These are phyloP conservation scores for Charaxes varanes DNA, from an alignment of 1,140 invertebrate species.

Conservation along the genomic window DNA sequence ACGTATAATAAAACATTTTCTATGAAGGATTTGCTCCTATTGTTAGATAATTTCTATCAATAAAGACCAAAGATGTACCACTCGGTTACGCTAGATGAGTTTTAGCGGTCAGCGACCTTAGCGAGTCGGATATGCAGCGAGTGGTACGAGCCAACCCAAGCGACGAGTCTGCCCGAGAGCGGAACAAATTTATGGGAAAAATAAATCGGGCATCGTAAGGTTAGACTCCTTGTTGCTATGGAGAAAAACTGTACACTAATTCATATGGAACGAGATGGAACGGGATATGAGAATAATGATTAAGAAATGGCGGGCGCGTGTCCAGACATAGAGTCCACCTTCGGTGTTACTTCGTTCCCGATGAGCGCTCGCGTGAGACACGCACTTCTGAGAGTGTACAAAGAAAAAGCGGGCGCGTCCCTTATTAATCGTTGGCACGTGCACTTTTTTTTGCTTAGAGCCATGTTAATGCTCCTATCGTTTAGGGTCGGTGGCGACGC, in stretches of 20 bases:
- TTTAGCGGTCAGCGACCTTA: slow-evolving; percentile 60
- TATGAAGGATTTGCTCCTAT: neutral
- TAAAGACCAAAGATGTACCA: slow-evolving; percentile 21
- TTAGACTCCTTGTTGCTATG: slow-evolving; percentile 12
- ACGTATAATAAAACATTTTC: too few relatives aligned
- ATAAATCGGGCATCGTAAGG: slow-evolving; percentile 23
- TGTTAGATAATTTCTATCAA: slow-evolving; percentile 12
- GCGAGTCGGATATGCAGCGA: slow-evolving; percentile 49
- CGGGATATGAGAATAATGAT: slow-evolving; percentile 36
- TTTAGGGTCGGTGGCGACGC: slow-evolving; percentile 20
- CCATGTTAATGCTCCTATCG: slow-evolving; percentile 38
- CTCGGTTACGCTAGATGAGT: slow-evolving; percentile 48
- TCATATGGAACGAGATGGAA: slow-evolving; percentile 50
- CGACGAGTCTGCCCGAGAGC: slow-evolving; percentile 33
- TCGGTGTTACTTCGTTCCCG: slow-evolving; percentile 36
- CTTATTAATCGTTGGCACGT: slow-evolving; percentile 63
- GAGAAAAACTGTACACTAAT: slow-evolving; percentile 30
- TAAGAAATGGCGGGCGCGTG: slow-evolving; percentile 44
- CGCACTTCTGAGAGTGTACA: slow-evolving; percentile 34
- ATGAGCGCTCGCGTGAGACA: slow-evolving; percentile 56
- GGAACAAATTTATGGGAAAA: slow-evolving; percentile 42
- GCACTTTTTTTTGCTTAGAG: slow-evolving; percentile 44
- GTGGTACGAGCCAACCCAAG: slow-evolving; percentile 27
- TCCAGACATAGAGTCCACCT: slow-evolving; percentile 42
- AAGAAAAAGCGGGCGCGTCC: slow-evolving; percentile 27